phyloP scores from a whole-genome alignment of 2,888 invertebrate genomes.

The Syrphus vitripennis region DNA sequence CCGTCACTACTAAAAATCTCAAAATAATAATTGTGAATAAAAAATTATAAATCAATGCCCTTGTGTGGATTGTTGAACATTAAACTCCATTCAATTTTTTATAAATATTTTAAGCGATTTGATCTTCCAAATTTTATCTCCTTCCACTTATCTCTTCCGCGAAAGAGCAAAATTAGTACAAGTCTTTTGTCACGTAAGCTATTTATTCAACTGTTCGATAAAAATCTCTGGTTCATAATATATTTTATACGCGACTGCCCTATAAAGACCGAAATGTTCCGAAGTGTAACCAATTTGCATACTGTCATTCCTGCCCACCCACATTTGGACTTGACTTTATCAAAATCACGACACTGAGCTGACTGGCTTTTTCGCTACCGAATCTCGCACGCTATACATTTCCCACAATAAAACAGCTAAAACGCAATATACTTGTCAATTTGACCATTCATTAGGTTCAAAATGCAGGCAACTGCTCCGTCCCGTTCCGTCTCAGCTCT shows the following conservation, averaged over 20 bases:
- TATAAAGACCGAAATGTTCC: slow-evolving; percentile 3
- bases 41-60: too few species aligned
- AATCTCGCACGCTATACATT: slow-evolving; percentile 56
- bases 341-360: slow-evolving; percentile 61
- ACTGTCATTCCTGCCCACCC: slow-evolving; percentile 61
- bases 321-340: slow-evolving; percentile 67
- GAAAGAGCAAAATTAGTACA: slow-evolving; percentile 2
- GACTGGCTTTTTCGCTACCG: slow-evolving; percentile 48
- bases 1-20: too few species aligned
- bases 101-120: neutral
- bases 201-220: neutral
- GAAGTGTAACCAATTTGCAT: slow-evolving; percentile 53
- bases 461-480: slow-evolving; percentile 10
- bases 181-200: slow-evolving; percentile 5
- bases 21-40: too few species aligned
- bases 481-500: neutral
- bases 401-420: slow-evolving; percentile 51
- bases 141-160: neutral
- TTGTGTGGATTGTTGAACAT: too few species aligned
- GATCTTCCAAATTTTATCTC: neutral
- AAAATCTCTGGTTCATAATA: slow-evolving; percentile 3
- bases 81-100: too few species aligned
- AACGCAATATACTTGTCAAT: slow-evolving; percentile 66
- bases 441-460: slow-evolving; percentile 55
- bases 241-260: neutral